Percentiles rank a stretch among this genome's conserved stretches.
These are phyloP conservation scores for Varroa destructor DNA, from an alignment of 1,140 invertebrate species.

Conservation along the genomic window DNA sequence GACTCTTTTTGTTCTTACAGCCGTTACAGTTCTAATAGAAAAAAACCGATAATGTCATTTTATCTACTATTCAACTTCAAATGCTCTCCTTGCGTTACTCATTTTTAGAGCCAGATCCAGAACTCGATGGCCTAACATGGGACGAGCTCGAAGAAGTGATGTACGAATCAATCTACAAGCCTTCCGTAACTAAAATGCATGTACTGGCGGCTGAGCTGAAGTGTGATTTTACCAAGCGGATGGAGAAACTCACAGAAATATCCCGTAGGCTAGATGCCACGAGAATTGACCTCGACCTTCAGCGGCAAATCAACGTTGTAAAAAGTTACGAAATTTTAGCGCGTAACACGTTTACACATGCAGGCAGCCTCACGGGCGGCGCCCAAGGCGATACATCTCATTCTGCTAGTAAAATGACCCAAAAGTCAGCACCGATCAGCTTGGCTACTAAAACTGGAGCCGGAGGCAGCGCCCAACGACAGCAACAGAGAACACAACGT, in stretches of 20 bases:
- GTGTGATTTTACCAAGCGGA: neutral
- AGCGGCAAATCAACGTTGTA: neutral
- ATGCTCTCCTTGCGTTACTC: too few relatives aligned
- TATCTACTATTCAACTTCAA: too few relatives aligned
- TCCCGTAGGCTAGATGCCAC: neutral
- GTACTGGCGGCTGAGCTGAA: neutral
- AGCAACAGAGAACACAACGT: neutral
- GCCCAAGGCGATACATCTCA: neutral
- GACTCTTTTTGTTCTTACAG: too few relatives aligned
- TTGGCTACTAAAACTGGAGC: neutral
- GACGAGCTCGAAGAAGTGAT: neutral
- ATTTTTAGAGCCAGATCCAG: neutral
- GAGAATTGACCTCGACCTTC: neutral
- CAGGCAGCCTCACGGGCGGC: neutral
- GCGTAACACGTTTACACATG: neutral
- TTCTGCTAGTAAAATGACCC: neutral
- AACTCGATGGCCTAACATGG: neutral
- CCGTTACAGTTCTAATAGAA: too few relatives aligned
- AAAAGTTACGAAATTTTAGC: too few relatives aligned
- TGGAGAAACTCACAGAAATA: neutral
- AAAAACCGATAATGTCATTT: too few relatives aligned
- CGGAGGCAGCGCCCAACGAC: too few relatives aligned
- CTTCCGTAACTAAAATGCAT: neutral
- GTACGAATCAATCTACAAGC: slow-evolving; percentile 2
- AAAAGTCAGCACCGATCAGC: neutral